These are phyloP conservation scores for Gerosis bhagava DNA, from an alignment of 2,888 invertebrate genomes.

Conservation along the genomic window DNA sequence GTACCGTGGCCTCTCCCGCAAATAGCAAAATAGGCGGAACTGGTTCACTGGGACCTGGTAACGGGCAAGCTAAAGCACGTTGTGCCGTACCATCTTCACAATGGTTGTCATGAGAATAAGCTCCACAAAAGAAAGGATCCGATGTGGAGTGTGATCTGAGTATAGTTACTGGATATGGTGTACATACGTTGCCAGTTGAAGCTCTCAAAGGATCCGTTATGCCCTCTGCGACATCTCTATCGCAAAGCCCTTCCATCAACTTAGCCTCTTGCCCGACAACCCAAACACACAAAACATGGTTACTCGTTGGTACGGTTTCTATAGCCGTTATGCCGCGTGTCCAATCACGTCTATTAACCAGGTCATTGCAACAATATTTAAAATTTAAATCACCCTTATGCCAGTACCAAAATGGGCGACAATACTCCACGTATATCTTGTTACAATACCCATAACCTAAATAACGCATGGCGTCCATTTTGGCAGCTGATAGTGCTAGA, in stretches of 20 bases:
- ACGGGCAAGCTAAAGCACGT: constrained; percentile 82
- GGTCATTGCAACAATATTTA: constrained; percentile 80
- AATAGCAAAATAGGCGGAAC: constrained; percentile 88
- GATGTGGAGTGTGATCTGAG: constrained; percentile 88
- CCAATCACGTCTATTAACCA: constrained; percentile 84
- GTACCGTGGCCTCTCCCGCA: constrained; percentile 92
- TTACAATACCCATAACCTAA: constrained; percentile 89
- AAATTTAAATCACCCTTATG: constrained; percentile 85
- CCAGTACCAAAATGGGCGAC: constrained; percentile 88
- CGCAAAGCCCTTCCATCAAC: constrained; percentile 85
- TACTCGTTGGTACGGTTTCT: constrained; percentile 86
- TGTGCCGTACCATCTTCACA: constrained; percentile 55
- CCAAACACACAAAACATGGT: constrained; percentile 87
- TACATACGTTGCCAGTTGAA: constrained; percentile 81
- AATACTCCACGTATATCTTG: constrained; percentile 90
- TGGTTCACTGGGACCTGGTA: constrained; percentile 83
- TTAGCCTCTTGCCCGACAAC: constrained; percentile 86
- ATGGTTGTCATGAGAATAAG: constrained; percentile 84
- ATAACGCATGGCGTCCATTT: constrained; percentile 86
- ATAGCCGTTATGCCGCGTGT: constrained; percentile 87
- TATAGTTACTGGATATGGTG: constrained; percentile 87
- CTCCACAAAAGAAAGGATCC: constrained; percentile 88
- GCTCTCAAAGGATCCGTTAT: constrained; percentile 84
- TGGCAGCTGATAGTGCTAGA: constrained; percentile 86
- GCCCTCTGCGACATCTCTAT: constrained; percentile 85